Conservation (phyloP, 2,888 invertebrate species). For the Rhopalosiphum nymphaeae region DNA sequence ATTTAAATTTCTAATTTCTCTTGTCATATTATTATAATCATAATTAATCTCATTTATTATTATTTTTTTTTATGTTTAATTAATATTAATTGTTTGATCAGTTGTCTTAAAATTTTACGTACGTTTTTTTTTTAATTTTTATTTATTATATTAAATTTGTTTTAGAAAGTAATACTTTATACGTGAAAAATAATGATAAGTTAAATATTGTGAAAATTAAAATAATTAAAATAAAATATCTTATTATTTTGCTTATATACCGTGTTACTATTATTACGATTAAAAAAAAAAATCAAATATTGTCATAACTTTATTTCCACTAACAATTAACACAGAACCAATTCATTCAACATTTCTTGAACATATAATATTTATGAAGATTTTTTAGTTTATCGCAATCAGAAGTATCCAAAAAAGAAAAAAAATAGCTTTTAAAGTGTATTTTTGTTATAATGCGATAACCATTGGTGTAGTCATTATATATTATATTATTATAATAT, state of each 20-base stretch:
- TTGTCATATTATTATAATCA: not conserved
- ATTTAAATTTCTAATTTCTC: not conserved
- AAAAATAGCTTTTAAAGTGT: not conserved
- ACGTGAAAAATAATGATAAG: not conserved
- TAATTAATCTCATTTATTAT: constrained; percentile 2
- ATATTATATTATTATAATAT: too few species aligned
- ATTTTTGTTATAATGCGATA: not conserved
- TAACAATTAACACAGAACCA: not conserved
- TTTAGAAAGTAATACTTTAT: constrained; percentile 26
- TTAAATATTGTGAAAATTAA: not conserved
- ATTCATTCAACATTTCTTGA: not conserved
- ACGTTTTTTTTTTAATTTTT: constrained; percentile 34
- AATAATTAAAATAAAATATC: not conserved
- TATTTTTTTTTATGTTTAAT: constrained; percentile 16
- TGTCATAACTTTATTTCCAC: not conserved
- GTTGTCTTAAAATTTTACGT: constrained; percentile 39
- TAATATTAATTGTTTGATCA: constrained; percentile 5
- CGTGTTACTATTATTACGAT: not conserved
- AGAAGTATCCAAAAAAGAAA: not conserved
- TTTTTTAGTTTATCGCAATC: not conserved
- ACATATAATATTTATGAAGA: not conserved
- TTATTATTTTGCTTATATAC: not conserved
- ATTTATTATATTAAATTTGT: not conserved
- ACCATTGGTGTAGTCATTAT: too few species aligned
- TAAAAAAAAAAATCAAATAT: not conserved